Evolutionary conservation across 2,797 vertebrate genomes (phyloP).

Genomic region (Xiphorhynchus erythropygius): DNA sequence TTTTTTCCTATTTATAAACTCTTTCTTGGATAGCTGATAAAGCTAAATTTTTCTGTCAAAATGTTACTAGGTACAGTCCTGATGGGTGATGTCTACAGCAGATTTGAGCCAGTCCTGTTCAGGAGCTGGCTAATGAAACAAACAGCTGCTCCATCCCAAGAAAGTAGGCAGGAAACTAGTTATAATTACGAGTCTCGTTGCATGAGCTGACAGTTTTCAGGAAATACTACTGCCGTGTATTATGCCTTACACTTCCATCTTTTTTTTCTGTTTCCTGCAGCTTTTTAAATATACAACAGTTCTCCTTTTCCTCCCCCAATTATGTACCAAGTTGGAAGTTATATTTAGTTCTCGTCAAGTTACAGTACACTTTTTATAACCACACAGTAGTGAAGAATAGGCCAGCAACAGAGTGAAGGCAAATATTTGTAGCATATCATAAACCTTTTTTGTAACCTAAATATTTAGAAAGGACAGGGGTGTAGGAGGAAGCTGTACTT

Average conservation of each 20-base stretch:
- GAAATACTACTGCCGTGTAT: slow-evolving; percentile 38
- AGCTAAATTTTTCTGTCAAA: background rate
- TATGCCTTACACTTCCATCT: background rate
- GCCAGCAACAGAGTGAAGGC: background rate
- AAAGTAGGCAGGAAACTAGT: slow-evolving; percentile 43
- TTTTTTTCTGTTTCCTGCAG: slow-evolving; percentile 27
- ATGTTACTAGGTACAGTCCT: background rate
- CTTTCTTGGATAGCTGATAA: background rate
- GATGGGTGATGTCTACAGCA: background rate
- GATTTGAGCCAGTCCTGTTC: background rate
- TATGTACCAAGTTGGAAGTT: background rate
- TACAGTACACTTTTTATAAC: slow-evolving; percentile 42
- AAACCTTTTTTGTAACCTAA: slow-evolving; percentile 16
- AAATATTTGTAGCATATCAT: slow-evolving; percentile 39
- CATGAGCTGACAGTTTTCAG: background rate
- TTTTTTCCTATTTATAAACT: background rate
- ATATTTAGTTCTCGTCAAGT: slow-evolving; percentile 52
- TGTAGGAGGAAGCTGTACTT: background rate
- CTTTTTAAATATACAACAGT: slow-evolving; percentile 33
- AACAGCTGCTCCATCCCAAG: slow-evolving; percentile 48
- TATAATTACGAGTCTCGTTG: background rate
- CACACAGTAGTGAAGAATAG: slow-evolving; percentile 3
- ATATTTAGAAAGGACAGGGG: slow-evolving; percentile 8
- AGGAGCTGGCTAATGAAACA: slow-evolving; percentile 18
- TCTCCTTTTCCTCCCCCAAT: background rate